Conservation (phyloP, 2,113 vertebrate species). For the Phycodurus eques region DNA sequence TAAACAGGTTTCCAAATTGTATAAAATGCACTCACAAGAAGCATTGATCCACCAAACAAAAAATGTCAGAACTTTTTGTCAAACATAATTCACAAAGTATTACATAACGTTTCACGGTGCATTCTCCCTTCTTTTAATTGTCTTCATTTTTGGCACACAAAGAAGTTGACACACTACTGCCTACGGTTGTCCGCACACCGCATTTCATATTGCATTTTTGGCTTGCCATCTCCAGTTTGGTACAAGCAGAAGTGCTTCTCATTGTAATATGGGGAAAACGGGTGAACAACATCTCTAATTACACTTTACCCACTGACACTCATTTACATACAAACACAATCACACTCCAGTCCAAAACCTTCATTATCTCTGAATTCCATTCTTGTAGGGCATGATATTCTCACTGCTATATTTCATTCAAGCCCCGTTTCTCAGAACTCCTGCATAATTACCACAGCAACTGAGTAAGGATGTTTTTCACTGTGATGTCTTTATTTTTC, state of each 20-base stretch:
- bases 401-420: slow-evolving; percentile 55
- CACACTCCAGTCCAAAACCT: slow-evolving; percentile 52
- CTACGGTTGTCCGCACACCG: not conserved
- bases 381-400: slow-evolving; percentile 50
- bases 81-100: not conserved
- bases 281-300: slow-evolving; percentile 68
- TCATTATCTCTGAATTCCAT: slow-evolving; percentile 53
- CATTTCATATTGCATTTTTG: slow-evolving; percentile 33
- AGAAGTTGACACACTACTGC: not conserved
- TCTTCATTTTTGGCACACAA: slow-evolving; percentile 10
- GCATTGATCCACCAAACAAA: not conserved
- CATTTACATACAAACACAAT: slow-evolving; percentile 70
- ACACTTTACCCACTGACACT: slow-evolving; percentile 65
- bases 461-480: slow-evolving; percentile 8
- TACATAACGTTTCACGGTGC: too few relatives aligned
- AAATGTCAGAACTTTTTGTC: not conserved
- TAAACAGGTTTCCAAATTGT: too few relatives aligned
- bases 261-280: slow-evolving; percentile 53
- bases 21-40: not conserved
- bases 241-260: slow-evolving; percentile 38
- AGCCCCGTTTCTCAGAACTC: slow-evolving; percentile 26
- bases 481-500: slow-evolving; percentile 13
- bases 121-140: slow-evolving; percentile 12
- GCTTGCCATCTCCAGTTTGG: slow-evolving; percentile 43
- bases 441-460: slow-evolving; percentile 42